Base-by-base conservation (phyloP, 1,140 invertebrate genomes). In the Trichonephila inaurata region DNA sequence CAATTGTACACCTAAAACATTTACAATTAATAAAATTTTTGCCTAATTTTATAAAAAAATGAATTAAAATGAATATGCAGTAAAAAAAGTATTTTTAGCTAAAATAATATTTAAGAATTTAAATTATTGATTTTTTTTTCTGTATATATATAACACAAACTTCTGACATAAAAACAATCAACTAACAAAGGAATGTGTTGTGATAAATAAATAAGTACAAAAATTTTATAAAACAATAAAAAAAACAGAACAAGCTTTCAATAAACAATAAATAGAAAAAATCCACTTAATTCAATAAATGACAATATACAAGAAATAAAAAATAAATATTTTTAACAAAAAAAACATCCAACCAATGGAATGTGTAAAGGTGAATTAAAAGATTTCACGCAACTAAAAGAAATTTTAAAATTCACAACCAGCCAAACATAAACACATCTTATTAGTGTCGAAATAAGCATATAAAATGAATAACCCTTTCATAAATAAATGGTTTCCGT, bases 201-300 rank as follows among this genome's bases (percentile, higher is more conserved):
- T 18, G 33, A 77, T 77, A 77, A 77, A 77, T 69, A 69, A 69
- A 69, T 77, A 77, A 77, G 33, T 77, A 77, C 16, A 77, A 33
- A 77, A 33, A 69, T 12, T 40, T 77, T 77, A 33, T 40, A 40
- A 16, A 64, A 64, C 21, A 19, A 51, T 51, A 51, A 51, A 51
- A 24, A 69, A 69, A 28, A 28, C 21, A 69, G 3, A 24, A 24
- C 7, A 66, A 19, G 16, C 19, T 62, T 62, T 77, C 14, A 10
- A 77, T 77, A 77, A 77, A 77, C 72, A 33, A 77, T 77, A 19
- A 77, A 40, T 77, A 19, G 8, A 77, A 7, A 77, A 77, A 24
- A 28, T 24, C 14, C 66, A 69, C 21, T 24, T 12, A 69, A 24
- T 69, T 51, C 51, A 69, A 14, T 24, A 69, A 69, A 69, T 69